phyloP scores from a whole-genome alignment of 1,140 invertebrate genomes.

The Papilio machaon region DNA sequence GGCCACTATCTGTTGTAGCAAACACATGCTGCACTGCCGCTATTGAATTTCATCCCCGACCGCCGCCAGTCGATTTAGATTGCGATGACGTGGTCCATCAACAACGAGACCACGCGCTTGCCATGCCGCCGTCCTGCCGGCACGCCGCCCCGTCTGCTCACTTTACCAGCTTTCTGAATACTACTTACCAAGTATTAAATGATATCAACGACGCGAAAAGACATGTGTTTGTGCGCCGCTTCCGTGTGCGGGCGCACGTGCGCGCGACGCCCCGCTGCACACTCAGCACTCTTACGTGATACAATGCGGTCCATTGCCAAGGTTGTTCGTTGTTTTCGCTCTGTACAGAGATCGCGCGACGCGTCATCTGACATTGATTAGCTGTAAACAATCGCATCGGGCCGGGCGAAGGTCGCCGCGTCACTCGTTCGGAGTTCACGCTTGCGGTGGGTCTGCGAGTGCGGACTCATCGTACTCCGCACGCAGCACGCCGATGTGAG shows the following conservation, averaged over 20 bases:
- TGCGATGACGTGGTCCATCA: slow-evolving; percentile 14
- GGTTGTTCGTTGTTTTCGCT: slow-evolving; percentile 14
- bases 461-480: background rate
- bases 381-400: background rate
- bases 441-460: background rate
- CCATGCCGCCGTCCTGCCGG: background rate
- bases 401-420: background rate
- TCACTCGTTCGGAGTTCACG: background rate
- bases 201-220: background rate
- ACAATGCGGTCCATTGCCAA: slow-evolving; percentile 11
- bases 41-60: slow-evolving; percentile 16
- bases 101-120: background rate
- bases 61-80: background rate
- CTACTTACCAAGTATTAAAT: background rate
- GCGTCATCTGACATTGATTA: slow-evolving; percentile 14
- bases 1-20: background rate
- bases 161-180: background rate
- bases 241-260: background rate
- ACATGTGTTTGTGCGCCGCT: background rate
- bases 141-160: background rate
- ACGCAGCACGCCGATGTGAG: background rate
- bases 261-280: background rate
- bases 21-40: slow-evolving; percentile 8
- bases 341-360: background rate
- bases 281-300: slow-evolving; percentile 21